Evolutionary conservation across 2,888 invertebrate genomes (phyloP).

Genomic region (Kryphioiulus occultus): DNA sequence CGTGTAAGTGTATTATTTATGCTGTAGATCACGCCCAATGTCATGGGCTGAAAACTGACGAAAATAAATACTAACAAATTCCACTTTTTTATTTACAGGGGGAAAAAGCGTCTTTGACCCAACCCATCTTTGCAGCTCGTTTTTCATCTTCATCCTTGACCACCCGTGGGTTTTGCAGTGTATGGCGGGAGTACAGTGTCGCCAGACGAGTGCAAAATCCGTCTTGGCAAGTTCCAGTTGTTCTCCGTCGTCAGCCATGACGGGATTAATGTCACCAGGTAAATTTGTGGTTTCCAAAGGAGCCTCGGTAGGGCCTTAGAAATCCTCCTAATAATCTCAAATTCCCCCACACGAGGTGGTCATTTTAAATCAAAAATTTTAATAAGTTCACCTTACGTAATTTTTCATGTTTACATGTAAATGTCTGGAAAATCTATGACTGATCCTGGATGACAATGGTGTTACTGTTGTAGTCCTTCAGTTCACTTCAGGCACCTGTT

Average conservation of each 20-base stretch:
- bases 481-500: background rate
- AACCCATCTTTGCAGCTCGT: background rate
- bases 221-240: background rate
- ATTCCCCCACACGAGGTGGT: no score
- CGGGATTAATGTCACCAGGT: slow-evolving; percentile 49
- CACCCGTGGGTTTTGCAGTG: slow-evolving; percentile 1
- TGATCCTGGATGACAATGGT: no score
- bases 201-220: slow-evolving; percentile 37
- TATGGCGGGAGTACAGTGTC: slow-evolving; percentile 52
- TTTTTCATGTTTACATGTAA: background rate
- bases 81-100: background rate
- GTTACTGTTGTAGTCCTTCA: no score
- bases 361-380: no score
- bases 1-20: no score
- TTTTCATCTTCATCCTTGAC: background rate
- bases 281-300: background rate
- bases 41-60: no score
- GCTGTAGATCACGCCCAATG: no score
- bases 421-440: background rate
- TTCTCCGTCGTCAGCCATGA: slow-evolving; percentile 42
- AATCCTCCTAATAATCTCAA: background rate
- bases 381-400: no score
- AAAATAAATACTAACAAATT: background rate
- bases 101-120: background rate
- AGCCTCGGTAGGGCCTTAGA: background rate